Evolutionary conservation across 2,888 invertebrate species (phyloP), one percentile per base, ranked within the genome.

Genomic region (Latrodectus elegans): DNA sequence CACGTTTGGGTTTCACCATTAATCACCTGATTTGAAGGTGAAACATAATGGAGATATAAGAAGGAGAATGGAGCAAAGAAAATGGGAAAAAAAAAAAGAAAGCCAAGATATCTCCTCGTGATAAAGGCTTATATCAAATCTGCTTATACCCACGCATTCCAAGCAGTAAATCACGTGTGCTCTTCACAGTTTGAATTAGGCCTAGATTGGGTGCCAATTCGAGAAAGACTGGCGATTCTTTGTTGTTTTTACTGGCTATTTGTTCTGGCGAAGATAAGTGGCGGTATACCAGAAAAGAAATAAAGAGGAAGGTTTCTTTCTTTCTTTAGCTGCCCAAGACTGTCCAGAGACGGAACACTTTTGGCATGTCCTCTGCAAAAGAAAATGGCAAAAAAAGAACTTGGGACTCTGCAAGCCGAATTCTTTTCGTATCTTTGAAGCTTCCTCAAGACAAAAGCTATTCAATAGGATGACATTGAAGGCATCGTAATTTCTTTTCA

Each of bases 1-100:
- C 74, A 67, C 67, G 49, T 26, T 65, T 49, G 52, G 52, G 70
- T 70, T n/a, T 38, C 60, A 82, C 70, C 70, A 82, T 82, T 82
- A 75, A 82, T 82, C 75, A 64, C 60, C 8, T 55, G 82, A 82
- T 75, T 38, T 75, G 75, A 82, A 82, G 82, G 75, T 82, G 82
- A 82, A 75, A 82, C 82, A 75, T 75, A 82, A 82, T 75, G 67
- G 74, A 81, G 74, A 65, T 26, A 60, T 17, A 68, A 68, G 9
- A 67, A 68, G 38, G 22, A 38, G 68, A 11, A 68, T 38, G 15
- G 38, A 38, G 38, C 38, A 12, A 67, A 67, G n/a, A 67, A 67
- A 67, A 67, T 15, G n/a, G 26, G 55, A 75, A 76, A 79, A 79
- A 64, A n/a, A 67, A 60, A 64, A n/a, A 10, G 9, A 15, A 75